Evolutionary conservation across 2,888 invertebrate genomes (phyloP), one percentile per base, ranked within the genome.

Genomic region (Ophonus ardosiacus): DNA sequence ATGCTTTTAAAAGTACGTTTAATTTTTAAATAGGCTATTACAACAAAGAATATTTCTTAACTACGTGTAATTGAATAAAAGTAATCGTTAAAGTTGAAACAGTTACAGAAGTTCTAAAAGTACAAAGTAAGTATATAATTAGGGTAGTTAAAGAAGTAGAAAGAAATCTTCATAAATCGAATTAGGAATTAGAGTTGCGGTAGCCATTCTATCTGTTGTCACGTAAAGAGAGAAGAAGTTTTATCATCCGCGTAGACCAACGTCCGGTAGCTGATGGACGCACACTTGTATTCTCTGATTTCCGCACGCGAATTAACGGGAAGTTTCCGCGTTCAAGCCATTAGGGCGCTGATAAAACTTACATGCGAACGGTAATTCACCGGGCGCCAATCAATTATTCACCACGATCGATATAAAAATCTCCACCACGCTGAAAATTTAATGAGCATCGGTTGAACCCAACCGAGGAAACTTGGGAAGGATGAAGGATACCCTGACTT

Each of bases 281-380:
- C 78, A 24, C 78, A 78, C 78, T 78, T 24, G 31, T 81, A 63
- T 81, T 65, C 81, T 40, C 40, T 63, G 63, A 81, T 81, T 81
- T 81, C 81, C 63, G 61, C 81, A 65, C 61, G 15, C 65, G 81
- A 51, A 81, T 81, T 81, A 81, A 61, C 81, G 81, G 51, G 65
- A 80, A 81, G 81, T 81, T 79, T 65, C 81, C 15, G 63, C 63
- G 81, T 63, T 40, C 81, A 43, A 40, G 65, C 81, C 81, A 81
- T 81, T 81, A 81, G 81, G 31, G n/a, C 31, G 21, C 81, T 68
- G 68, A 81, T 81, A 40, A 81, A 81, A 81, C 81, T 81, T 81
- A 81, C 81, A 81, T 81, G 81, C 65, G 65, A 81, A 31, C 65
- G 81, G 65, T 81, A 81, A 65, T 68, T 68, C 81, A 68, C 56